Evolutionary conservation across 2,888 invertebrate genomes (phyloP), one percentile per base, ranked within the genome.

Genomic region (Leptodirus hochenwartii): DNA sequence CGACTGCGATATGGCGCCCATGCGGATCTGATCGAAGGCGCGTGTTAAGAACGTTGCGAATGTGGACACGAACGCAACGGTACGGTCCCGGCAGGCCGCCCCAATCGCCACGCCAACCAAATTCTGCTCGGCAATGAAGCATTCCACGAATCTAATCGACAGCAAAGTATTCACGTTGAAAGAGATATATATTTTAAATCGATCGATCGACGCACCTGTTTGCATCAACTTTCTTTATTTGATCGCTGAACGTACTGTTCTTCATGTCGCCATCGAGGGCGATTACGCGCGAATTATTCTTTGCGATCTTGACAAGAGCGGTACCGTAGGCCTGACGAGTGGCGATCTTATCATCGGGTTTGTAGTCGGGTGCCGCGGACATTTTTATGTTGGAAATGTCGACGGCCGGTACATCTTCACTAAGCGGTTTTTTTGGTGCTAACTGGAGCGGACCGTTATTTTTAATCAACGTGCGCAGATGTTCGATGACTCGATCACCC

Each of bases 51-150:
- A 99, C 3, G 90, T 85, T 20, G 96, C 96, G 60, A 99, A 99
- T 6, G 98, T 95, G 33, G 91, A 93, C 2, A 75, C 84, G 59
- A 98, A 99, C 2, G 90, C 79, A 27, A 98, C 74, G 4, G 88
- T 79, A 37, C 98, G 73, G 50, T 84, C 79, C 38, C 98, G 68
- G 50, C 91, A 91, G 11, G 85, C 84, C 31, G 84, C 81, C 14
- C 98, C 98, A 42, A 91, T 87, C 0, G 87, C 95, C 34, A 93
- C 90, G 27, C 91, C 91, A 37, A 88, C 90, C 50, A 95, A 61
- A 62, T 93, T 96, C 64, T 99, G 98, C 53, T 99, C 98, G 34
- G 98, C 98, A 49, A 99, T 99, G 63, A 82, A 99, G 54, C 98
- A 95, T 59, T 98, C 98, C 42, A 98, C 74, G 59, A 82, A 93